Evolutionary conservation across 1,140 invertebrate genomes (phyloP).

Genomic region (Piezodorus guildinii): DNA sequence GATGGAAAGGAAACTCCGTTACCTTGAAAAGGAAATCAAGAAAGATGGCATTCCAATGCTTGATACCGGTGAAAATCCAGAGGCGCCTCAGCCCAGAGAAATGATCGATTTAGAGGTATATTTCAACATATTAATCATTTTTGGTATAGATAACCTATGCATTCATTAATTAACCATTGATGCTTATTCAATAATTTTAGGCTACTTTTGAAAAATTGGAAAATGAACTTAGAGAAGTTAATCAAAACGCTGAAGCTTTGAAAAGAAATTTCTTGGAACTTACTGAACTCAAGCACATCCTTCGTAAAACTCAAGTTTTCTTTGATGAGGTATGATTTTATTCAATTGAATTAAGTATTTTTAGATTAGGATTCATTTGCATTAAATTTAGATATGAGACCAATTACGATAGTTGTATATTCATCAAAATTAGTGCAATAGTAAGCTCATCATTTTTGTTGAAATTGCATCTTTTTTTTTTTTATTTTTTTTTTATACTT

Average conservation of each 20-base stretch:
- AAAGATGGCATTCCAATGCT: conserved; percentile 95
- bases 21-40: conserved; percentile 95
- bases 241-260: conserved; percentile 91
- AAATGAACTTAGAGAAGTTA: conserved; percentile 91
- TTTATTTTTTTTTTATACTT: too few relatives aligned
- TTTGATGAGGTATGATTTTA: conserved; percentile 82
- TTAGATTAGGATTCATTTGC: too few relatives aligned
- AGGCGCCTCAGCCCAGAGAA: conserved; percentile 93
- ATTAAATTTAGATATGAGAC: too few relatives aligned
- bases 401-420: too few relatives aligned
- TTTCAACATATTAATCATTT: conserved; percentile 10
- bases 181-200: conserved; percentile 37
- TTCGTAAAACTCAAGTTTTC: conserved; percentile 93
- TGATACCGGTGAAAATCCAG: conserved; percentile 94
- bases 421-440: too few relatives aligned
- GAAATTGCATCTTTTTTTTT: too few relatives aligned
- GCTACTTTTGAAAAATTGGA: conserved; percentile 93
- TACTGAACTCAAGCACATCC: conserved; percentile 90
- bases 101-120: conserved; percentile 96
- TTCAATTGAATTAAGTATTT: background rate
- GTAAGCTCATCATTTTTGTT: too few relatives aligned
- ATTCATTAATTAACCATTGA: background rate
- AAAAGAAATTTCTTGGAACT: conserved; percentile 93
- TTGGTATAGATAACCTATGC: background rate
- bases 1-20: conserved; percentile 90